Evolutionary conservation across 2,797 vertebrate species (phyloP).

Genomic region (Rhincodon typus): DNA sequence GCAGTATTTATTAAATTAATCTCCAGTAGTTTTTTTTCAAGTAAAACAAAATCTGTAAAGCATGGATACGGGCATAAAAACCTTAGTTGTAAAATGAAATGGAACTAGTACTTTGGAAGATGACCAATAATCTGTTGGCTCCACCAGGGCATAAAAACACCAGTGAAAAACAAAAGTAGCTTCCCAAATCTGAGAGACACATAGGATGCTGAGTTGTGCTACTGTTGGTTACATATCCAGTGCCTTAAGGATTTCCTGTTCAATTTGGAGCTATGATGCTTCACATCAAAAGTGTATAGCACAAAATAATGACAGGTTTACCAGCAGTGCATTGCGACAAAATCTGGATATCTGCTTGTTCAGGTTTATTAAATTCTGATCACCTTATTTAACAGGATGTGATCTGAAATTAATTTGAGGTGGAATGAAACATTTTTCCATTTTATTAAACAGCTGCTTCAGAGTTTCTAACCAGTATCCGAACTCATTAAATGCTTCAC

Average conservation of each 20-base stretch:
- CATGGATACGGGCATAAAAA: background rate
- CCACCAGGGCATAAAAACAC: background rate
- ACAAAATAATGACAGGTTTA: background rate
- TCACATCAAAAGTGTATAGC: background rate
- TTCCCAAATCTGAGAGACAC: background rate
- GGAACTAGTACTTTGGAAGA: background rate
- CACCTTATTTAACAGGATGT: conserved; percentile 6
- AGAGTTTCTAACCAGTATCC: background rate
- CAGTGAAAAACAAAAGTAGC: background rate
- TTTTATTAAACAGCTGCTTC: background rate
- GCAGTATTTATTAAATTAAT: background rate
- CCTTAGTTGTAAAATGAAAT: background rate
- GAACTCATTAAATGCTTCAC: background rate
- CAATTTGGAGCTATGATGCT: background rate
- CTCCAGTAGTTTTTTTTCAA: background rate
- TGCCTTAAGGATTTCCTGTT: background rate
- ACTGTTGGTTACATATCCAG: background rate
- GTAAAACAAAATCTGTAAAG: background rate
- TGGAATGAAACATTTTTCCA: background rate
- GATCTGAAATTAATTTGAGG: background rate
- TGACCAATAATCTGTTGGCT: conserved; percentile 4
- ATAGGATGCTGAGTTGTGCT: background rate
- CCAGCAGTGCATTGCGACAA: background rate
- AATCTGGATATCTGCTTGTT: background rate
- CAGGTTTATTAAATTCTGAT: background rate